Evolutionary conservation across 2,797 vertebrate genomes (phyloP), one percentile per base, ranked within the genome.

Genomic region (Glyptemys insculpta): DNA sequence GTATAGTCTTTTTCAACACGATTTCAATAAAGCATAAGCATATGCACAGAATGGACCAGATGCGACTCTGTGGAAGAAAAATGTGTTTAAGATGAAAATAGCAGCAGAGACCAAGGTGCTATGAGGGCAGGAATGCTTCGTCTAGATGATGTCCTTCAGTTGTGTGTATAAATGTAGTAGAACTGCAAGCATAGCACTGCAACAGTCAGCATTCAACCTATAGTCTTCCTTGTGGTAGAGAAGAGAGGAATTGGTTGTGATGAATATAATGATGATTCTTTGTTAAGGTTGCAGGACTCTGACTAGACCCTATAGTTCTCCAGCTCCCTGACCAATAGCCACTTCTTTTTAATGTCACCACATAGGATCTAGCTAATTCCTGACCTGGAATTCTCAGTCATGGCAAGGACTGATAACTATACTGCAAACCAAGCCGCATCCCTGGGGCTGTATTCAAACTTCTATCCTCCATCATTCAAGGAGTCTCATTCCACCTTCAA

Each of bases 1-100:
- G 21, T 50, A 52, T 80, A 85, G 62, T 29, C 92, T 93, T 94
- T 74, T 37, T 82, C 54, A 81, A 18, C 0, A 1, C 18, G 2
- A 79, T 93, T 95, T 80, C 29, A 68, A 4, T 50, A 76, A 86
- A 52, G 90, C 87, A 37, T 56, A 90, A 90, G 19, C 81, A 82
- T 92, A 91, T 86, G 1, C 59, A 91, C 89, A 19, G 57, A 85
- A 11, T 5, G 68, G 83, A 50, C 6, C 25, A 92, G 90, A 68
- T 34, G 11, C 8, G 83, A 37, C 8, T 90, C 41, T 56, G 21
- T 47, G 12, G 41, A 1, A 2, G n/a, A 52, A 86, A 82, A 91
- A 41, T 72, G 19, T 72, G 11, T 72, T 41, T 52, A 29, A 84
- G 25, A 79, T 1, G 80, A 88, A 91, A 85, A 79, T 34, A 88